Base-by-base conservation (phyloP, 1,140 invertebrate species). In the Hypothenemus hampei region DNA sequence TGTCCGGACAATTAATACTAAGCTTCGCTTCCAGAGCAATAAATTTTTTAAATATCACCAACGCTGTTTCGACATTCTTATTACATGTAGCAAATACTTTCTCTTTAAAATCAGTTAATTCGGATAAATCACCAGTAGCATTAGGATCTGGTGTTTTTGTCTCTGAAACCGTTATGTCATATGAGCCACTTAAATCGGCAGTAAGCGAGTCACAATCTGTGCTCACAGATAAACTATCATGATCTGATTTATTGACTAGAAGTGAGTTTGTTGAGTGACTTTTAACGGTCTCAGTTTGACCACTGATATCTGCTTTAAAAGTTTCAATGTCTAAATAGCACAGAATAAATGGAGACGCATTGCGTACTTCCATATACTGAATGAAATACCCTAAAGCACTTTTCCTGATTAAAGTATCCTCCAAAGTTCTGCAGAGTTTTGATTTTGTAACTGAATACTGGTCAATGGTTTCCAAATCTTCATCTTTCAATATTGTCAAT, bases 281-380 rank as follows among this genome's bases (percentile, higher is more conserved):
- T 58, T 55, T 59, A n/a, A 41, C 5, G 39, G 46, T 22, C 19
- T 29, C 26, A 20, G 39, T 16, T 16, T 13, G 18, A 39, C n/a
- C 29, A 8, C 26, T 26, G 11, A 41, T 19, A 13, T 64, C 58
- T 11, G 37, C 49, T 57, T 75, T 73, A 39, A 87, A 80, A 64
- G 81, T 84, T 58, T 87, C 82, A 11, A 84, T 80, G 67, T 88
- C 86, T 48, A 87, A 65, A 80, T 82, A 89, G 68, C 86, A 87
- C 66, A 81, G 81, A 2, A 88, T 78, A 6, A 83, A 71, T 2
- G 74, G 59, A 11, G 80, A 64, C 2, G 69, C 73, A 55, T 80
- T 78, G 19, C 73, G 72, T 0, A 77, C 73, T 22, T 87, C 84
- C 75, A 89, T 76, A 67, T 78, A 89, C 57, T 87, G 83, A 22